Evolutionary conservation across 2,113 vertebrate species (phyloP).

Genomic region (Apeltes quadracus): DNA sequence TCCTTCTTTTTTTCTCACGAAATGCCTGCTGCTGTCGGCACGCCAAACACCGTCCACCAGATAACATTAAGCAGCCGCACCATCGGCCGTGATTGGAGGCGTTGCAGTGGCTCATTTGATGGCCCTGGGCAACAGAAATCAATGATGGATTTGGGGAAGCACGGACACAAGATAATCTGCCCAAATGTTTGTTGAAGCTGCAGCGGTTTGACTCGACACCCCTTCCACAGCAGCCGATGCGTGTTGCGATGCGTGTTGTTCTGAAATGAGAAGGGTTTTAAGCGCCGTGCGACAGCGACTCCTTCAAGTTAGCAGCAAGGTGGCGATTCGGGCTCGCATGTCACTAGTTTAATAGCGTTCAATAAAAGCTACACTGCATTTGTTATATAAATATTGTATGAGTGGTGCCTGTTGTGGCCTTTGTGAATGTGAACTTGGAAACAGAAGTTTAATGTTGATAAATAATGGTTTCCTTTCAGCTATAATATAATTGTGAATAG

Average conservation of each 20-base stretch:
- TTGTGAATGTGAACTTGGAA: background rate
- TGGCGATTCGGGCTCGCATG: background rate
- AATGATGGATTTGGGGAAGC: constrained; percentile 5
- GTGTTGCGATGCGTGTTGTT: too few species aligned
- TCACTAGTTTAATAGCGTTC: background rate
- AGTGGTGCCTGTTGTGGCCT: background rate
- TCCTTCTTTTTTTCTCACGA: constrained; percentile 3
- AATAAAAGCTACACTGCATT: background rate
- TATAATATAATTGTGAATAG: background rate
- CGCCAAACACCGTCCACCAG: constrained; percentile 17
- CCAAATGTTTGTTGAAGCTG: background rate
- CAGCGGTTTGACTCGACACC: constrained; percentile 11
- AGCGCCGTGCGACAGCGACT: too few species aligned
- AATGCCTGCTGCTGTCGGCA: constrained; percentile 32
- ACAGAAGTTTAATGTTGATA: background rate
- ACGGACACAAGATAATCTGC: constrained; percentile 17
- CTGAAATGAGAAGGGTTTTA: too few species aligned
- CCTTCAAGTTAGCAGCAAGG: too few species aligned
- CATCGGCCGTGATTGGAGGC: too few species aligned
- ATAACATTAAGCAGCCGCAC: constrained; percentile 17
- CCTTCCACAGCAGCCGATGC: too few species aligned
- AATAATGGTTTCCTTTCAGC: background rate
- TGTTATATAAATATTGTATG: background rate
- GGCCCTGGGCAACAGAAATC: constrained; percentile 29
- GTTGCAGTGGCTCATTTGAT: constrained; percentile 24